Evolutionary conservation across 2,797 vertebrate species (phyloP), one percentile per base, ranked within the genome.

Genomic region (Anniella stebbinsi): DNA sequence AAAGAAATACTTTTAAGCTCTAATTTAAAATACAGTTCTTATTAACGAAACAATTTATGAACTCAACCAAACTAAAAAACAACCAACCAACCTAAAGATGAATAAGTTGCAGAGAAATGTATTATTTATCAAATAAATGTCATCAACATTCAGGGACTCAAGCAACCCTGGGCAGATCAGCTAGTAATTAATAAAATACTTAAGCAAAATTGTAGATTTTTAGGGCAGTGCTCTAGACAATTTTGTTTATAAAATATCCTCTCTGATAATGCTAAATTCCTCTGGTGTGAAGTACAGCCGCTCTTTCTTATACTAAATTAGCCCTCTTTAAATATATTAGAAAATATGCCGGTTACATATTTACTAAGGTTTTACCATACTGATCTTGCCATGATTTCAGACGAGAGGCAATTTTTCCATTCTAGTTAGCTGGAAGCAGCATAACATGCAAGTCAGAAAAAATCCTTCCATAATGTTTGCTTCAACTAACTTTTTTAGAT

Each of bases 131-230:
- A n/a, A n/a, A n/a, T n/a, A n/a, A n/a, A n/a, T n/a, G n/a, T n/a
- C n/a, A n/a, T n/a, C n/a, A n/a, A n/a, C n/a, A n/a, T n/a, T n/a
- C n/a, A n/a, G n/a, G n/a, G n/a, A n/a, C n/a, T n/a, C n/a, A n/a
- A n/a, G n/a, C n/a, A n/a, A n/a, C n/a, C n/a, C n/a, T n/a, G n/a
- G n/a, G n/a, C n/a, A n/a, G n/a, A n/a, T n/a, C n/a, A n/a, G n/a
- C n/a, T n/a, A n/a, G n/a, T n/a, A n/a, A 86, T 75, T 86, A 86
- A 86, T 73, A 38, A 54, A 36, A 54, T 69, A 69, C 17, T 41
- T 12, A 30, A 13, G 69, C 51, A 70, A 36, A 87, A 80, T 13
- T 87, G n/a, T 80, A 87, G 67, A 38, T 17, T 87, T 87, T 78
- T 80, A 69, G 23, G 36, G 15, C 13, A 69, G 18, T 41, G 66